These are phyloP conservation scores for Drosophila infuscata DNA, from an alignment of 2,888 invertebrate genomes.

Conservation along the genomic window DNA sequence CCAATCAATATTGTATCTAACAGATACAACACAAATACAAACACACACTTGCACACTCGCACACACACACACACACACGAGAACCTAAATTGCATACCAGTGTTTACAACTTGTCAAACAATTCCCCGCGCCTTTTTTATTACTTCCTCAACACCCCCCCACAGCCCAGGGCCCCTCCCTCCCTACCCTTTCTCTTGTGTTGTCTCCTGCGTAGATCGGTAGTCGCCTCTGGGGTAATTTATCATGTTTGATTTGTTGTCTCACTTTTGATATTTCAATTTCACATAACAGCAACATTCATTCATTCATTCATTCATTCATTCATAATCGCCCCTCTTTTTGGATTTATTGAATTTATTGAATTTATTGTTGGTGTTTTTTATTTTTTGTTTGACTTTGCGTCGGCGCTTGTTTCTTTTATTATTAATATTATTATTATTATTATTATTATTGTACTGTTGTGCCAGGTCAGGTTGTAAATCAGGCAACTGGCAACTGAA, in stretches of 20 bases:
- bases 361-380: constrained; percentile 61
- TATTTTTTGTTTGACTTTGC: neutral
- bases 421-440: constrained; percentile 23
- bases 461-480: constrained; percentile 76
- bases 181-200: neutral
- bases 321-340: constrained; percentile 64
- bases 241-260: constrained; percentile 81
- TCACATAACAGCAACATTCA: constrained; percentile 65
- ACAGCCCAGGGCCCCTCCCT: neutral
- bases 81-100: constrained; percentile 74
- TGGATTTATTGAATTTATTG: constrained; percentile 71
- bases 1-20: constrained; percentile 76
- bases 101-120: constrained; percentile 75
- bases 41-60: constrained; percentile 15
- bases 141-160: constrained; percentile 11
- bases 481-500: constrained; percentile 42
- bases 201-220: constrained; percentile 49
- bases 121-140: constrained; percentile 36
- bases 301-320: constrained; percentile 63
- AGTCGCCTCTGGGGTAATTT: constrained; percentile 61
- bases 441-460: constrained; percentile 45
- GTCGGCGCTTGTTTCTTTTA: constrained; percentile 20
- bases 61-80: constrained; percentile 14
- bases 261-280: constrained; percentile 68
- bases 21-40: constrained; percentile 55